A percentile compares a stretch with the other conserved stretches of the same genome.
Conservation (phyloP, 2,113 vertebrate genomes). For the Archilochus colubris region DNA sequence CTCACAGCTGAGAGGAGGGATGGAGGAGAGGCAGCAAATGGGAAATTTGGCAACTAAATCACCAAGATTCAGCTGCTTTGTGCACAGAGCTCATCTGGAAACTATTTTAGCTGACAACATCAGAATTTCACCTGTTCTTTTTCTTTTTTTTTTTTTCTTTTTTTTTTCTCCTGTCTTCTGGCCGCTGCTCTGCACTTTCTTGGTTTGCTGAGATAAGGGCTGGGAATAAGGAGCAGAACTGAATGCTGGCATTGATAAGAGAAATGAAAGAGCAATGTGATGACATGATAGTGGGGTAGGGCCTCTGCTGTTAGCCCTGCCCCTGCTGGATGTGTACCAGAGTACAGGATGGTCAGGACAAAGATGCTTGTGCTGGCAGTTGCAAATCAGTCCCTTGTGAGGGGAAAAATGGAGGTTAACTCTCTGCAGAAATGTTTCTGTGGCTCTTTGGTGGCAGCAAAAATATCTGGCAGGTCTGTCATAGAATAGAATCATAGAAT, state of each 20-base stretch:
- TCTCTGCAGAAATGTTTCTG: not conserved
- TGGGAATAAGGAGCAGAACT: slow-evolving; percentile 32
- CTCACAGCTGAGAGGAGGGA: not conserved
- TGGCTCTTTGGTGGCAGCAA: not conserved
- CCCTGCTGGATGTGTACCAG: not conserved
- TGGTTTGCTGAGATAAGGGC: slow-evolving; percentile 31
- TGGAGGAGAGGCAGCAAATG: not conserved
- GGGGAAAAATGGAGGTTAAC: slow-evolving; percentile 3
- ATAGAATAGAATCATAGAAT: no score
- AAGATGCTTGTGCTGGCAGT: slow-evolving; percentile 8
- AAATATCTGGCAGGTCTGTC: not conserved
- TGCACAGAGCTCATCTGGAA: slow-evolving; percentile 22
- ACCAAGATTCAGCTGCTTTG: slow-evolving; percentile 24
- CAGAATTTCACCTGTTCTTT: slow-evolving; percentile 41
- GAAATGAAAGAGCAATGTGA: slow-evolving; percentile 16
- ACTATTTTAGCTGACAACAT: slow-evolving; percentile 66
- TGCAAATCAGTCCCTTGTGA: slow-evolving; percentile 9
- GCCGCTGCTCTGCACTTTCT: slow-evolving; percentile 27
- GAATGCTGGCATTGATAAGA: slow-evolving; percentile 45
- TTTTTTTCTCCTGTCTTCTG: not conserved
- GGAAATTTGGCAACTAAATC: slow-evolving; percentile 43
- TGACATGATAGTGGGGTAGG: slow-evolving; percentile 9
- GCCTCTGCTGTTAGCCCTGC: not conserved
- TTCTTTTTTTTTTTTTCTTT: not conserved
- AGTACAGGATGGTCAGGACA: not conserved